A percentile compares a stretch with the other conserved stretches of the same genome.
Evolutionary conservation across 2,797 vertebrate species (phyloP).

Genomic region (Remorina albescens): DNA sequence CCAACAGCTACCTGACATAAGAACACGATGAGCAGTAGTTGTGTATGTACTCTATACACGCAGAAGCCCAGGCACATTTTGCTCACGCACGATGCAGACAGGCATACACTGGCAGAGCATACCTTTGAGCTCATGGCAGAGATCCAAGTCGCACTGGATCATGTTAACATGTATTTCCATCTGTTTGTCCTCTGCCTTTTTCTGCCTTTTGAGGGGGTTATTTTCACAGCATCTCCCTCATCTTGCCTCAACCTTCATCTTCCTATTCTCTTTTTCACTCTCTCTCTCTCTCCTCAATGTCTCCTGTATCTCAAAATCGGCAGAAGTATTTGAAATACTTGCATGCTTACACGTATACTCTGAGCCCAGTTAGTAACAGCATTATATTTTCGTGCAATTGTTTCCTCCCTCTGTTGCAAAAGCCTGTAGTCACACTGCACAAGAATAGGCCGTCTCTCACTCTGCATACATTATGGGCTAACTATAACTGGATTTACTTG

Average conservation of each 20-base stretch:
- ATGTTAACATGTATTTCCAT: conserved; percentile 67
- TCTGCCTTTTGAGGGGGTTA: conserved; percentile 45
- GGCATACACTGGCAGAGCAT: conserved; percentile 38
- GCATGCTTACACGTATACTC: conserved; percentile 47
- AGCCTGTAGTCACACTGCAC: conserved; percentile 53
- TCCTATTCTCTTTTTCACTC: conserved; percentile 1
- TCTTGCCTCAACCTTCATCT: conserved; percentile 19
- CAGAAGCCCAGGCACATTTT: conserved; percentile 17
- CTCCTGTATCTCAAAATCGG: conserved; percentile 41
- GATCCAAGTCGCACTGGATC: conserved; percentile 69
- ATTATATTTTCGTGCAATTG: conserved; percentile 63
- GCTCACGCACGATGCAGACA: conserved; percentile 57
- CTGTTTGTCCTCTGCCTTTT: conserved; percentile 61
- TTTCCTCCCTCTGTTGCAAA: conserved; percentile 42
- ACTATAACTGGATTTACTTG: conserved; percentile 74
- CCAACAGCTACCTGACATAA: conserved; percentile 40
- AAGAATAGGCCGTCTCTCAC: conserved; percentile 54
- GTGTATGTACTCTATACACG: conserved; percentile 14
- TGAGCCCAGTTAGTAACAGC: conserved; percentile 53
- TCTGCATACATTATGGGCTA: conserved; percentile 70
- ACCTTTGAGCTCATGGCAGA: conserved; percentile 61
- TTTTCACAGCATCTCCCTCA: conserved; percentile 44
- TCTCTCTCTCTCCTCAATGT: conserved; percentile 21
- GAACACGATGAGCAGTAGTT: conserved; percentile 33
- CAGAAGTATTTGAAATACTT: conserved; percentile 56